phyloP scores from a whole-genome alignment of 2,888 invertebrate genomes.

The Philaethria dido region DNA sequence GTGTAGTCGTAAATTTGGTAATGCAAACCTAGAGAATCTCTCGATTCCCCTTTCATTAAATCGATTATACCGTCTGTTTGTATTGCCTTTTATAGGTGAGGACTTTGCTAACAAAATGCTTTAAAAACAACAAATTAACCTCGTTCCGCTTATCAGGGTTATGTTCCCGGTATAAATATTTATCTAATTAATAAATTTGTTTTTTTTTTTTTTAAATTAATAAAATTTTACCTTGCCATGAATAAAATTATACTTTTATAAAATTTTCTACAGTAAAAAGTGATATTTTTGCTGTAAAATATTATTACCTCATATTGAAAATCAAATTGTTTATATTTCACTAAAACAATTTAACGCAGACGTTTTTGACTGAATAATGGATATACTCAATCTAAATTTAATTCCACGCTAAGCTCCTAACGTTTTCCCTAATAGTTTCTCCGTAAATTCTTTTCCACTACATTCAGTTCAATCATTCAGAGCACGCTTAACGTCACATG shows the following conservation, averaged over 20 bases:
- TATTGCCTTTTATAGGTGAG: slow-evolving; percentile 68
- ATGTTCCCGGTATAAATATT: slow-evolving; percentile 24
- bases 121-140: slow-evolving; percentile 65
- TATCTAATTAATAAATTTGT: slow-evolving; percentile 1
- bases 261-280: neutral
- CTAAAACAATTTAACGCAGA: neutral
- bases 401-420: slow-evolving; percentile 57
- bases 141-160: slow-evolving; percentile 38
- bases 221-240: neutral
- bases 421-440: slow-evolving; percentile 58
- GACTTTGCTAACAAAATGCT: slow-evolving; percentile 71
- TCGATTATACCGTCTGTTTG: slow-evolving; percentile 73
- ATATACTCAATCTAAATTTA: slow-evolving; percentile 68
- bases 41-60: slow-evolving; percentile 78
- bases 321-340: neutral
- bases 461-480: slow-evolving; percentile 44
- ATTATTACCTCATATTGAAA: neutral
- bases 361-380: slow-evolving; percentile 49
- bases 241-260: neutral
- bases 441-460: slow-evolving; percentile 61
- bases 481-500: slow-evolving; percentile 16
- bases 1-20: slow-evolving; percentile 76
- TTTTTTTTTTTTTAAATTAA: neutral
- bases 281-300: no score
- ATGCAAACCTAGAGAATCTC: slow-evolving; percentile 69